These are phyloP conservation scores for Lerista edwardsae DNA, from an alignment of 2,797 vertebrate species.

Conservation along the genomic window DNA sequence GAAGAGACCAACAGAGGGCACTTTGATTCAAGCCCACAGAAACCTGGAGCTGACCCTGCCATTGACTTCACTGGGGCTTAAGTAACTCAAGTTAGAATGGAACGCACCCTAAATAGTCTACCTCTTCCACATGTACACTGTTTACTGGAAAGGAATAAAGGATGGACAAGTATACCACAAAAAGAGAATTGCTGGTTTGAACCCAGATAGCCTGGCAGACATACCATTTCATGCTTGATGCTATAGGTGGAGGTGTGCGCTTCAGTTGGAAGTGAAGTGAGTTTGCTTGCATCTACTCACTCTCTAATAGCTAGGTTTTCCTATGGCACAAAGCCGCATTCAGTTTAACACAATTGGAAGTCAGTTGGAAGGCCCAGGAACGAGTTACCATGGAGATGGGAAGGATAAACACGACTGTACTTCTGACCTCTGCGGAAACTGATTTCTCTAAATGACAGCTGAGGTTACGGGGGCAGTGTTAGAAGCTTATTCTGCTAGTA, in stretches of 20 bases:
- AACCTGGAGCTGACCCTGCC: background rate
- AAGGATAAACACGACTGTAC: constrained; percentile 62
- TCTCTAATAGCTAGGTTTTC: constrained; percentile 58
- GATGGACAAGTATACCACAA: background rate
- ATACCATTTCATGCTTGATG: constrained; percentile 2
- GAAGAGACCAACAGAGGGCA: too few relatives aligned
- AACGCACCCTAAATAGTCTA: constrained; percentile 15
- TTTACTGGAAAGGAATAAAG: background rate
- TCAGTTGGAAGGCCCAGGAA: constrained; percentile 67
- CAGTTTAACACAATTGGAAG: constrained; percentile 65
- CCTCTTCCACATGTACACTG: constrained; percentile 25
- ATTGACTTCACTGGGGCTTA: background rate
- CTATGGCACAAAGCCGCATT: constrained; percentile 64
- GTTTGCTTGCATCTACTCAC: constrained; percentile 34
- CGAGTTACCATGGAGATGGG: constrained; percentile 76
- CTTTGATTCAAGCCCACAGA: too few relatives aligned
- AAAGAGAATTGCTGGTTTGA: constrained; percentile 7
- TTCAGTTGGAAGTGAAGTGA: background rate
- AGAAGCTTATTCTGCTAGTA: constrained; percentile 37
- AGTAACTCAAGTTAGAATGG: background rate
- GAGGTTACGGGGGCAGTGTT: constrained; percentile 48
- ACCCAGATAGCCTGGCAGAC: background rate
- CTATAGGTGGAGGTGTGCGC: constrained; percentile 4
- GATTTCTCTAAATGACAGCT: constrained; percentile 68
- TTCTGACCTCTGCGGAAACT: constrained; percentile 53